Conservation (phyloP, 2,888 invertebrate genomes). For the Cheilosia vulpina region DNA sequence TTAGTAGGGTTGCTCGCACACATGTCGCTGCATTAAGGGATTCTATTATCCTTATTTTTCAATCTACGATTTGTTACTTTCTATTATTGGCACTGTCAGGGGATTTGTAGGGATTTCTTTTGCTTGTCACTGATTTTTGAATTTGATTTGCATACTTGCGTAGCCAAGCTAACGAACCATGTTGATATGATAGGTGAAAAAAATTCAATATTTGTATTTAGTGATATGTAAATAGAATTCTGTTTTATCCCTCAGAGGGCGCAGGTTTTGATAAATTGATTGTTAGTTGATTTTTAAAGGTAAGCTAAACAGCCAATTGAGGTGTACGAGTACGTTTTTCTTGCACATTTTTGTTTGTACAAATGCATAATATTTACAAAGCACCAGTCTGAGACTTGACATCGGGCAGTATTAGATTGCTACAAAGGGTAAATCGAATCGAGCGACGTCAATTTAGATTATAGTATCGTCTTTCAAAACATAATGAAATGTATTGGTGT, state of each 20-base stretch:
- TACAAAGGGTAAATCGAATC: too few species aligned
- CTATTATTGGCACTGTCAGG: slow-evolving; percentile 4
- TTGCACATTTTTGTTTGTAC: too few species aligned
- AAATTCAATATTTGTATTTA: slow-evolving; percentile 21
- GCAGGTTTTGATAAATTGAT: too few species aligned
- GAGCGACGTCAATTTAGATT: too few species aligned
- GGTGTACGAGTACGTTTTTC: too few species aligned
- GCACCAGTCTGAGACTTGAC: too few species aligned
- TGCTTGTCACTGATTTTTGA: slow-evolving; percentile 8
- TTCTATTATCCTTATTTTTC: slow-evolving; percentile 32
- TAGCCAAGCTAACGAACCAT: slow-evolving; percentile 22
- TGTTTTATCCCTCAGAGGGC: neutral
- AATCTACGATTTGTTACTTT: slow-evolving; percentile 33
- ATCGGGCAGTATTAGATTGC: too few species aligned
- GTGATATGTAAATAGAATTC: neutral
- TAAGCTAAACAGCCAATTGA: neutral
- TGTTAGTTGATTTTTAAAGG: neutral
- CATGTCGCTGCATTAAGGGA: slow-evolving; percentile 19
- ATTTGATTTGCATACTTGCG: slow-evolving; percentile 25
- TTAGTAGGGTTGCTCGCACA: slow-evolving; percentile 29
- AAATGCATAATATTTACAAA: too few species aligned
- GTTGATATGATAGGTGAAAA: neutral
- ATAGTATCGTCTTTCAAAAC: too few species aligned
- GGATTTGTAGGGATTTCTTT: slow-evolving; percentile 11
- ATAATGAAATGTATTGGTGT: too few species aligned